Percentiles rank a stretch among this genome's conserved stretches.
These are phyloP conservation scores for Amiota mariae DNA, from an alignment of 2,888 invertebrate species.

Conservation along the genomic window DNA sequence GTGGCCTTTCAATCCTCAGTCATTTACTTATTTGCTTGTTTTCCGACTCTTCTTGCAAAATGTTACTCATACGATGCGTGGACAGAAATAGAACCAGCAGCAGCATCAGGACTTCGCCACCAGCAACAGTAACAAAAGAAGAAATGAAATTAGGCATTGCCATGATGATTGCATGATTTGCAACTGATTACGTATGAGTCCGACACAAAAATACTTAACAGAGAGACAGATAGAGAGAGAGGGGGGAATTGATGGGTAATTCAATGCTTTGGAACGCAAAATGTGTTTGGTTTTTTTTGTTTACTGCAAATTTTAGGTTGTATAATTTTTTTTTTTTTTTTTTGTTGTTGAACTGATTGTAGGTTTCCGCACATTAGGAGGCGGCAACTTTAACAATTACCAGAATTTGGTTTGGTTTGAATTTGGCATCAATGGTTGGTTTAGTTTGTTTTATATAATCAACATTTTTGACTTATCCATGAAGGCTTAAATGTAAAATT, in stretches of 20 bases:
- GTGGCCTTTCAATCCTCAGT: not conserved
- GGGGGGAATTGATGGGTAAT: too few relatives aligned
- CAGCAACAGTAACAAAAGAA: too few relatives aligned
- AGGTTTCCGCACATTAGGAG: not conserved
- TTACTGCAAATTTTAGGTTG: constrained; percentile 7
- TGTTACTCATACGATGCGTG: not conserved
- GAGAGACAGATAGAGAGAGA: not conserved
- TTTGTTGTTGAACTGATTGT: constrained; percentile 2
- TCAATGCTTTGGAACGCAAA: not conserved
- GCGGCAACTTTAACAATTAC: too few relatives aligned
- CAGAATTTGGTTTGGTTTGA: constrained; percentile 6
- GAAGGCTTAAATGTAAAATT: not conserved
- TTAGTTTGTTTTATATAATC: constrained; percentile 17
- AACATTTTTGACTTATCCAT: not conserved
- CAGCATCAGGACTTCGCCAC: too few relatives aligned
- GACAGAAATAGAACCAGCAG: not conserved
- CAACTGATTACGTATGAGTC: constrained; percentile 47
- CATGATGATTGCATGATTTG: constrained; percentile 56
- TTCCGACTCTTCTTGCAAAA: not conserved
- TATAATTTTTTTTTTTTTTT: constrained; percentile 15
- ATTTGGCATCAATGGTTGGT: constrained; percentile 5
- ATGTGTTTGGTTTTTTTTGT: not conserved
- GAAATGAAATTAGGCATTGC: not conserved
- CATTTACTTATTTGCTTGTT: too few relatives aligned
- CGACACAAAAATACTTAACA: constrained; percentile 26